Conservation (phyloP, 2,888 invertebrate species). For the Acronicta psi region DNA sequence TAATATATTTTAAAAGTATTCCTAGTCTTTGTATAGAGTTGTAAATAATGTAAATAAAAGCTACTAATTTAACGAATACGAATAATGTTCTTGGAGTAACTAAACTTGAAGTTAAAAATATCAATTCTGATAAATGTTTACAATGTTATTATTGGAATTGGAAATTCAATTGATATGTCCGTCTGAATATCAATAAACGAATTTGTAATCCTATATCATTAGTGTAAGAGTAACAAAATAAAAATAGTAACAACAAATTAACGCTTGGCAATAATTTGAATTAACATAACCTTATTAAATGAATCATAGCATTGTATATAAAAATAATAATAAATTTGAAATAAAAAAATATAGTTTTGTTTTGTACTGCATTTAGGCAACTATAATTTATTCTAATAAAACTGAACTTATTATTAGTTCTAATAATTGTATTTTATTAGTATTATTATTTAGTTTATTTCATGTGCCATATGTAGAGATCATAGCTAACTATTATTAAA, state of each 20-base stretch:
- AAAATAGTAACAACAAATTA: conserved; percentile 74
- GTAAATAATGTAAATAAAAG: conserved; percentile 79
- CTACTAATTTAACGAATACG: conserved; percentile 53
- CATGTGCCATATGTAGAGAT: conserved; percentile 81
- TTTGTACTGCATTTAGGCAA: conserved; percentile 33
- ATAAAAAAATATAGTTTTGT: conserved; percentile 31
- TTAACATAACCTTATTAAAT: conserved; percentile 56
- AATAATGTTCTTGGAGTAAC: conserved; percentile 50
- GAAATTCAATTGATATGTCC: conserved; percentile 83
- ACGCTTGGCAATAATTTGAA: conserved; percentile 87
- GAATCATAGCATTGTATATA: conserved; percentile 54
- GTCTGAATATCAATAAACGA: conserved; percentile 86
- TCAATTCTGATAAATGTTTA: conserved; percentile 75
- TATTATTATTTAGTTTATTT: conserved; percentile 71
- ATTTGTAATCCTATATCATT: conserved; percentile 87
- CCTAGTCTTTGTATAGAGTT: conserved; percentile 83
- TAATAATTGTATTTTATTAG: conserved; percentile 53
- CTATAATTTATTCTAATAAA: conserved; percentile 44
- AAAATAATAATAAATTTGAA: conserved; percentile 34
- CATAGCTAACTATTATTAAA: conserved; percentile 72
- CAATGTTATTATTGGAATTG: conserved; percentile 83
- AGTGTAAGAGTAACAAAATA: conserved; percentile 73
- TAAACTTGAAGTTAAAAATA: conserved; percentile 65
- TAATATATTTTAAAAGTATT: conserved; percentile 69
- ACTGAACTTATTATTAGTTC: conserved; percentile 39